Base-by-base conservation (phyloP, 2,113 vertebrate genomes). In the Antechinus stuartii region DNA sequence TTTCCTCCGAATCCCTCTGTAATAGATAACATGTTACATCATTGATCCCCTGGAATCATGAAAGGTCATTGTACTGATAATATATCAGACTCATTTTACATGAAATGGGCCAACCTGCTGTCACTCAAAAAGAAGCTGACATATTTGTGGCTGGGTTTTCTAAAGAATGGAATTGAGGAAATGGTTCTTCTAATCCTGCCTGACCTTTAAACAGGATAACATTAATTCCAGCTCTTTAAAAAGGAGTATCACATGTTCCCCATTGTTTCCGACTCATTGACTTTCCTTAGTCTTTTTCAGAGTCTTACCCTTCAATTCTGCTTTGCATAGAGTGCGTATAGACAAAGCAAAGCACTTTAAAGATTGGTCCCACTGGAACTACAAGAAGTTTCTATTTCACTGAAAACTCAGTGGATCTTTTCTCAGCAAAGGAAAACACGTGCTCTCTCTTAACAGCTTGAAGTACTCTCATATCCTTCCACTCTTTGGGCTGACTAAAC, bases 361-460 rank as follows among this genome's bases (percentile, higher is more conserved):
- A 95, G 55, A 90, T 68, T 30, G 92, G 95, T 97, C 97, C 96
- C 96, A 55, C 2, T 55, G 91, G 96, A 91, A 56, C 90, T 96
- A 93, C 30, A 6, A 92, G 49, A 97, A 96, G 95, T 97, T 97
- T 95, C 91, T 92, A 93, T 97, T 97, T 97, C 96, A 90, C 35
- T 98, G 95, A 95, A 96, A 98, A 98, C 92, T 96, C 97, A 93
- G 96, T 97, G 94, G 68, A 35, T 94, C 92, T 95, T 97, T 97
- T 96, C 92, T 56, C 90, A 54, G 92, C 46, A 68, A 93, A 96
- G 23, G 92, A 42, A 90, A 96, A 96, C 98, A 97, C 96, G 93
- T 98, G 96, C 92, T 97, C 97, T 96, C 96, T 96, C 96, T 97
- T 97, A 97, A 93, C 68, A 92, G 92, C 95, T 97, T 96, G 94